Evolutionary conservation across 2,888 invertebrate genomes (phyloP), one percentile per base, ranked within the genome.

Genomic region (Chrysotoxum bicinctum): DNA sequence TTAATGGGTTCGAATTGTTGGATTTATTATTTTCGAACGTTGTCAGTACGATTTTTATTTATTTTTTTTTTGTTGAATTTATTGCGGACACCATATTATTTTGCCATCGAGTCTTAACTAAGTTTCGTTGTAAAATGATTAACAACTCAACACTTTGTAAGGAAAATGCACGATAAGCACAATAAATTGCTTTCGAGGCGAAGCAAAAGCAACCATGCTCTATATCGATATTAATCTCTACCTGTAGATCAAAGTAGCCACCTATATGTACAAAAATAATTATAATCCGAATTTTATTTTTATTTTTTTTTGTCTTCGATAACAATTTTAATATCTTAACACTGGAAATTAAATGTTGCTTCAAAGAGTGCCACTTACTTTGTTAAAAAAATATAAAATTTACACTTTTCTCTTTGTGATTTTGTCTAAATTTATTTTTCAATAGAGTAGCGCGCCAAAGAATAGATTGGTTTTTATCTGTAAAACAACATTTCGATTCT

Each of bases 91-190:
- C 66, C 72, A 48, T 66, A 16, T 30, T 26, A 66, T 64, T 52
- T 35, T 70, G 32, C 21, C 69, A 40, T 64, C 54, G 64, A 64
- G 69, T 64, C 30, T 73, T 60, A 23, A 74, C 66, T 60, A 43
- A 45, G 32, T 48, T 73, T 64, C 58, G 75, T 68, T 72, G 75
- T 80, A 76, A 80, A 80, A 76, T 80, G 69, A 72, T 72, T 68
- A 75, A 76, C 75, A 76, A 37, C 74, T 79, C 73, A 35, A 83
- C 78, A 83, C 79, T 79, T 45, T 62, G 26, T 58, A 30, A 45
- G 58, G 45, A 64, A 68, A 56, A 58, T 80, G 80, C 80, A 75
- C 30, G 75, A 80, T 84, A 80, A 76, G 84, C 84, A 76, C 30
- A 58, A 40, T 64, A 64, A 66, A 50, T 66, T 50, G 45, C 52